A percentile compares a stretch with the other conserved stretches of the same genome.
These are phyloP conservation scores for Corella eumyota DNA, from an alignment of 23 tunicate species.

Conservation along the genomic window DNA sequence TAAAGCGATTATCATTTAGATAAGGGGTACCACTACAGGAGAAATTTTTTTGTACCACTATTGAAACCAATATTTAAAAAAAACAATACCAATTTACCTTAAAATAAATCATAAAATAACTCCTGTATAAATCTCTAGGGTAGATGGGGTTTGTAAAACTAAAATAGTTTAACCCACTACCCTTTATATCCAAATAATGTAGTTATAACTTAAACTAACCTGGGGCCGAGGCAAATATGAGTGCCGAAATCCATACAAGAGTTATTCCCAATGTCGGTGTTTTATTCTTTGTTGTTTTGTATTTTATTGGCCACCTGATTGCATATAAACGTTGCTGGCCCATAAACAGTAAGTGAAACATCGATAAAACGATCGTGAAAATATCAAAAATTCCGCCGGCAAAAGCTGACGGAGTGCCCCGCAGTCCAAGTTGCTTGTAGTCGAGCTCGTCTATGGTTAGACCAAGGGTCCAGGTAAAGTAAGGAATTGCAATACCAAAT, in stretches of 20 bases:
- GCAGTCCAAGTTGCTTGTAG: neutral
- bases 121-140: too few species aligned
- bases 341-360: neutral
- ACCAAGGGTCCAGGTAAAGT: neutral
- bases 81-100: too few species aligned
- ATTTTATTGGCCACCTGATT: slow-evolving; percentile 1
- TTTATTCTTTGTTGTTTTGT: neutral
- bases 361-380: neutral
- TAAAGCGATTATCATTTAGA: too few species aligned
- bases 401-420: neutral
- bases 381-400: slow-evolving; percentile 4
- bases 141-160: too few species aligned
- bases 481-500: neutral
- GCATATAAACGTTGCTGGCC: slow-evolving; percentile 5
- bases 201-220: neutral
- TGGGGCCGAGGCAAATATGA: slow-evolving; percentile 3
- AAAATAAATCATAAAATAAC: too few species aligned
- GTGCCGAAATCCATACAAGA: neutral
- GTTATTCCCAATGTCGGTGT: neutral
- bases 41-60: too few species aligned
- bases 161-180: too few species aligned
- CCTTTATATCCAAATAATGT: too few species aligned
- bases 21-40: too few species aligned
- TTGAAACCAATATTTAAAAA: too few species aligned
- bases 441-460: neutral